phyloP scores from a whole-genome alignment of 2,797 vertebrate species.

The Tapirus indicus region DNA sequence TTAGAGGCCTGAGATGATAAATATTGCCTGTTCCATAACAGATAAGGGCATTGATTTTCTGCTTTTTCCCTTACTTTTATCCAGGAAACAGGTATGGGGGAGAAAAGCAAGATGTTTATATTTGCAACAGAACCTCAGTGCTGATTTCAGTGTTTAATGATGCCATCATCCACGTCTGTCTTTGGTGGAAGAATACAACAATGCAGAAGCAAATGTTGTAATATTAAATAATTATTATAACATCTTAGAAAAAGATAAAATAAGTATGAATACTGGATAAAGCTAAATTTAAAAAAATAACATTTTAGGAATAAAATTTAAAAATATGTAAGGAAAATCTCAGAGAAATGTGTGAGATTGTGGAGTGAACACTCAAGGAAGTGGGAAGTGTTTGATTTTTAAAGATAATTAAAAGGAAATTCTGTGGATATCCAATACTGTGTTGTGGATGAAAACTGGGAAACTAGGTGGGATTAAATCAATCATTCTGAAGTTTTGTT shows the following conservation, averaged over 20 bases:
- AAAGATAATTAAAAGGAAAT: slow-evolving; percentile 8
- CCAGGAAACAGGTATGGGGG: background rate
- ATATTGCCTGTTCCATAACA: background rate
- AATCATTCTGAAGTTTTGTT: background rate
- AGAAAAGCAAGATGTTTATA: background rate
- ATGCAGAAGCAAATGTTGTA: background rate
- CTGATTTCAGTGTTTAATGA: background rate
- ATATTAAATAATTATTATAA: background rate
- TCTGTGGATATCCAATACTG: background rate
- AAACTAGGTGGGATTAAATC: background rate
- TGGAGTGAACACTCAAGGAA: background rate
- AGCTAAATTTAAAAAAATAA: background rate
- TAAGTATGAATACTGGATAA: background rate
- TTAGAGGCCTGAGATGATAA: background rate
- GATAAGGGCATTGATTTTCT: background rate
- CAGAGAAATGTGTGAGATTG: background rate
- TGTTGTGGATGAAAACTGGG: background rate
- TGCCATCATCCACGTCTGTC: background rate
- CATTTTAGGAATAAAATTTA: background rate
- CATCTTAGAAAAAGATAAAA: background rate
- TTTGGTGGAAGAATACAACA: background rate
- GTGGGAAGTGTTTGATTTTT: background rate
- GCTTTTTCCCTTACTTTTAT: too few relatives aligned
- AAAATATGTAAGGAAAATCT: background rate
- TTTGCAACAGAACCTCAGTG: background rate